Evolutionary conservation across 2,888 invertebrate species (phyloP), one percentile per base, ranked within the genome.

Genomic region (Globia sparganii): DNA sequence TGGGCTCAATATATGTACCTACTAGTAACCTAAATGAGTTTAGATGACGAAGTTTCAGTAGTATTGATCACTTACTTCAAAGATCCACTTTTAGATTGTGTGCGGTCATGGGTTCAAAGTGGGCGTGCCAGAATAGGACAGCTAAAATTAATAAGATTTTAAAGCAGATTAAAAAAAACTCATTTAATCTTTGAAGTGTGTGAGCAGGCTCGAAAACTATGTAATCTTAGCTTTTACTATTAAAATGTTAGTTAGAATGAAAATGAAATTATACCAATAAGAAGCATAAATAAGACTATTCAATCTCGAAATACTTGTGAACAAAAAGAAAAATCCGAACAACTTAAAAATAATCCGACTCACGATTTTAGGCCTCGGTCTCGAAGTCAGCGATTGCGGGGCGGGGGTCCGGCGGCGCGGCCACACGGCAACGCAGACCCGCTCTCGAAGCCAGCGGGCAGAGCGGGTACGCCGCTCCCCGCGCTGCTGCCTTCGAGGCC

Each of bases 311-410:
- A 43, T 21, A 43, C 28, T 43, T 37, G 25, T 53, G 53, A 11
- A 15, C 1, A 37, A 6, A 68, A n/a, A n/a, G 4, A 34, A 25
- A 25, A n/a, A 34, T 9, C 18, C 25, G 1, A 18, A 8, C 4
- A 13, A 59, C 9, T 59, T 49, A 53, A 75, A 80, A 62, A 56
- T 75, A 77, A 82, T 46, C 43, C 62, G 21, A 56, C 21, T 62
- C 43, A 62, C 34, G 76, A n/a, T 75, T 77, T 62, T 28, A n/a
- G n/a, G n/a, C n/a, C n/a, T n/a, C n/a, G n/a, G n/a, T n/a, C n/a
- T n/a, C n/a, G n/a, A n/a, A n/a, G n/a, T n/a, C n/a, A n/a, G n/a
- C n/a, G n/a, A n/a, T n/a, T n/a, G n/a, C n/a, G n/a, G n/a, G n/a
- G n/a, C n/a, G n/a, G n/a, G n/a, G n/a, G n/a, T n/a, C n/a, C n/a